phyloP scores from a whole-genome alignment of 2,797 vertebrate species.

The Iguana delicatissima region DNA sequence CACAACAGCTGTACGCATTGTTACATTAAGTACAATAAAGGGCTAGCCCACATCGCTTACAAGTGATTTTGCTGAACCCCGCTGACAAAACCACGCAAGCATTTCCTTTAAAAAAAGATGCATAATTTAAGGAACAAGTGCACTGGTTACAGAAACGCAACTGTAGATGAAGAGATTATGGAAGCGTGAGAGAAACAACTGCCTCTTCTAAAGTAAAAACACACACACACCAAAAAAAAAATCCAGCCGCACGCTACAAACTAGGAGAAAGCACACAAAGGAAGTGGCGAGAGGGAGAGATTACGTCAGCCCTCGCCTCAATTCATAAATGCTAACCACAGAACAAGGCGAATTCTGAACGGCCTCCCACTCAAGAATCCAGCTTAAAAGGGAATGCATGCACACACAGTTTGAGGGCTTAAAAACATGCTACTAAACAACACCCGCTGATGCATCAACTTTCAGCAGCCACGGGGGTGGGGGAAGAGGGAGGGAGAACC shows the following conservation, averaged over 20 bases:
- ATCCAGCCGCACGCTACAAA: slow-evolving; percentile 54
- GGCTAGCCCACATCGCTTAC: slow-evolving; percentile 60
- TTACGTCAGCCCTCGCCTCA: slow-evolving; percentile 82
- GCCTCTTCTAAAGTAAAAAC: slow-evolving; percentile 53
- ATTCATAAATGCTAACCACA: slow-evolving; percentile 83
- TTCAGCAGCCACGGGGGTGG: slow-evolving; percentile 56
- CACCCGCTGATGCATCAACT: slow-evolving; percentile 69
- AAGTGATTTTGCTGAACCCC: slow-evolving; percentile 61
- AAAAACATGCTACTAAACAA: slow-evolving; percentile 68
- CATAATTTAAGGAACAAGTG: slow-evolving; percentile 42
- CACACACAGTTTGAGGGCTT: slow-evolving; percentile 57
- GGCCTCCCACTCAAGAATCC: slow-evolving; percentile 69
- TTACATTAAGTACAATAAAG: slow-evolving; percentile 78
- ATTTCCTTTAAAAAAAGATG: slow-evolving; percentile 32
- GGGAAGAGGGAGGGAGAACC: neutral
- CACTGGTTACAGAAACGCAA: slow-evolving; percentile 25
- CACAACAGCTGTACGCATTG: slow-evolving; percentile 74
- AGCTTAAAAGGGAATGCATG: slow-evolving; percentile 62
- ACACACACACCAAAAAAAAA: slow-evolving; percentile 14
- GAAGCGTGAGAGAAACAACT: slow-evolving; percentile 48
- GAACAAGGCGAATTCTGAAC: slow-evolving; percentile 73
- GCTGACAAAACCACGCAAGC: slow-evolving; percentile 54
- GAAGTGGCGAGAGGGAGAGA: slow-evolving; percentile 80
- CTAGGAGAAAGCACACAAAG: slow-evolving; percentile 79
- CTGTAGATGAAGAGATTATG: neutral